Base-by-base conservation (phyloP, 2,888 invertebrate species). In the Torymus aiolomorphi region DNA sequence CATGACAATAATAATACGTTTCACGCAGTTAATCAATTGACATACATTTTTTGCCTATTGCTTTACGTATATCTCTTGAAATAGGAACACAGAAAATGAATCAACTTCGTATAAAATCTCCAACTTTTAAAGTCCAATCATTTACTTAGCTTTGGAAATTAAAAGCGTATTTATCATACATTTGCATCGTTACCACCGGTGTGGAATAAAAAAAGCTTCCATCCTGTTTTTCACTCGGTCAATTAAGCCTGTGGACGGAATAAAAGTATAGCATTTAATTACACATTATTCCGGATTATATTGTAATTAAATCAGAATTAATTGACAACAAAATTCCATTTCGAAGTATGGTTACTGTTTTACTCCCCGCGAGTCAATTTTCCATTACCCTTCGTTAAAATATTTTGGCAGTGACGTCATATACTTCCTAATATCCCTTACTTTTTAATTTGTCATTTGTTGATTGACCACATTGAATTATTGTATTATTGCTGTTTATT, bases 111-210 rank as follows among this genome's bases (percentile, higher is more conserved):
- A 42, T 42, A 42, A 42, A 42, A 42, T 42, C n/a, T 24, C 14
- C 51, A 61, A 51, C 10, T 12, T 11, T 61, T 67, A 24, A 73
- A 59, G 52, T 16, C 18, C 12, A 63, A 70, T 70, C 61, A 56
- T 31, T 14, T 63, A 31, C 3, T 12, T n/a, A 12, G 0, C 18
- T 14, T 57, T 18, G 11, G n/a, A 73, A 73, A 73, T 73, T 73
- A 73, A 56, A 73, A 73, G 49, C 54, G 14, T 62, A 31, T 78
- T 62, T 54, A 51, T 67, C 61, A 59, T 54, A 18, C 49, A 69
- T 78, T 63, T 57, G 69, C 62, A 67, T 78, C 42, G n/a, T 31
- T 10, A 24, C 18, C 70, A 49, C 42, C 4, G 20, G 42, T 2
- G 16, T 49, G 13, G 49, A 76, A n/a, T 52, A 56, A 18, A 69